Percentiles rank a stretch among this genome's conserved stretches.
These are phyloP conservation scores for Sander vitreus DNA, from an alignment of 2,113 vertebrate genomes.

Conservation along the genomic window DNA sequence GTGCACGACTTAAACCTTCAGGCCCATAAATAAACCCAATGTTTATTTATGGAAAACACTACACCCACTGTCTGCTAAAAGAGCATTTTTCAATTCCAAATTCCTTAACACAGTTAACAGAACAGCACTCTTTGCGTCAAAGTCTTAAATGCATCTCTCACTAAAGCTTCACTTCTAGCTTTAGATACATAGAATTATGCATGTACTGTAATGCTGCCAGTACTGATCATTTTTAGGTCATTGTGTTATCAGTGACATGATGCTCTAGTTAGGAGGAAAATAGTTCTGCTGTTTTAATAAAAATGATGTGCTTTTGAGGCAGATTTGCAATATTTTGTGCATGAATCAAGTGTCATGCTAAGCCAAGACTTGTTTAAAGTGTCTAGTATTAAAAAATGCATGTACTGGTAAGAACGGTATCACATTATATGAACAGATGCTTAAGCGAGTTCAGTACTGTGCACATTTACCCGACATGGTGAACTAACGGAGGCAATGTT, in stretches of 20 bases:
- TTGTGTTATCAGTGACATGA: constrained; percentile 47
- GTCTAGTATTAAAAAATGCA: background rate
- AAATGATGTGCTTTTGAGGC: constrained; percentile 23
- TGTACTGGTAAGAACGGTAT: background rate
- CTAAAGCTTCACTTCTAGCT: constrained; percentile 4
- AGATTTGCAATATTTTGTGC: background rate
- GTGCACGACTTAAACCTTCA: constrained; percentile 4
- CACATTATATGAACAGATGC: constrained; percentile 1
- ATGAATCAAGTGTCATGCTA: background rate
- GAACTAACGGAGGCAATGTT: constrained; percentile 35
- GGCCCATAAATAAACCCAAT: constrained; percentile 21
- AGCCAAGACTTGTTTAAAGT: background rate
- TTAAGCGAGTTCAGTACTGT: background rate
- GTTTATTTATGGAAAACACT: constrained; percentile 14
- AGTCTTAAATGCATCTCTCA: constrained; percentile 10
- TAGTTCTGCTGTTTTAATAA: constrained; percentile 37
- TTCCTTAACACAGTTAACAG: background rate
- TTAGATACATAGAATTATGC: background rate
- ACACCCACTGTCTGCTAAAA: background rate
- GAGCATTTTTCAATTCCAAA: constrained; percentile 3
- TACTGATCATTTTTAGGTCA: constrained; percentile 54
- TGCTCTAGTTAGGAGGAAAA: constrained; percentile 31
- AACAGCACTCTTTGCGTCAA: background rate
- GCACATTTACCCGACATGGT: background rate
- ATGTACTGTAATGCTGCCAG: constrained; percentile 26